A percentile compares a stretch with the other conserved stretches of the same genome.
These are phyloP conservation scores for Smittia sp. DNA, from an alignment of 2,888 invertebrate species.

Conservation along the genomic window DNA sequence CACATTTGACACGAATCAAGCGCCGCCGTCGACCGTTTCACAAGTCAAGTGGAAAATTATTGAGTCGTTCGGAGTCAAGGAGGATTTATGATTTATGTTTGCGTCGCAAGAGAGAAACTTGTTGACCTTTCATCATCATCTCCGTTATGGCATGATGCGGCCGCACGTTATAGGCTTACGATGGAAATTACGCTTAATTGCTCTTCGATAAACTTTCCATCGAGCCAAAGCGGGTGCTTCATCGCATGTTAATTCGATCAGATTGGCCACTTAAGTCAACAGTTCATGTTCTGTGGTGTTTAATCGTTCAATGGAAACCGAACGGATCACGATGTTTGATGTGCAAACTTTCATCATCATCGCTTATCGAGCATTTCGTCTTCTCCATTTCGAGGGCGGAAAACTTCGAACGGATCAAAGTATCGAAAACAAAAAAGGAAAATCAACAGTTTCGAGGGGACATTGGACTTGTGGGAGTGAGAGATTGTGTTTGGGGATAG, in stretches of 20 bases:
- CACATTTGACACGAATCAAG: background rate
- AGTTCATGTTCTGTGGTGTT: background rate
- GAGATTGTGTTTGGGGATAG: background rate
- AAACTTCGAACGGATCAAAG: background rate
- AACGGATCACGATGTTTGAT: background rate
- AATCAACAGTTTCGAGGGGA: background rate
- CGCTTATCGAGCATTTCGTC: background rate
- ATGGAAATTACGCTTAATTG: background rate
- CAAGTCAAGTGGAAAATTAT: constrained; percentile 27
- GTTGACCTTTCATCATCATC: constrained; percentile 14
- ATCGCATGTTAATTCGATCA: background rate
- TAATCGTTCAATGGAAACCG: background rate
- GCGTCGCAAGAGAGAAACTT: background rate
- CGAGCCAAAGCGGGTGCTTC: background rate
- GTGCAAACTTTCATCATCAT: background rate
- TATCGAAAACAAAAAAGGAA: background rate
- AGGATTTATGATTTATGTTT: constrained; percentile 12
- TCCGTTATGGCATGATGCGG: background rate
- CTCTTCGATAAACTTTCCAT: background rate
- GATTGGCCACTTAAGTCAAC: background rate
- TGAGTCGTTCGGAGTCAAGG: background rate
- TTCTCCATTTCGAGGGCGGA: background rate
- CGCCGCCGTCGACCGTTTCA: background rate
- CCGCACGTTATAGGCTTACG: too few relatives aligned
- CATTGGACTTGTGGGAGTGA: background rate